Base-by-base conservation (phyloP, 2,888 invertebrate genomes). In the Gryllus longicercus region DNA sequence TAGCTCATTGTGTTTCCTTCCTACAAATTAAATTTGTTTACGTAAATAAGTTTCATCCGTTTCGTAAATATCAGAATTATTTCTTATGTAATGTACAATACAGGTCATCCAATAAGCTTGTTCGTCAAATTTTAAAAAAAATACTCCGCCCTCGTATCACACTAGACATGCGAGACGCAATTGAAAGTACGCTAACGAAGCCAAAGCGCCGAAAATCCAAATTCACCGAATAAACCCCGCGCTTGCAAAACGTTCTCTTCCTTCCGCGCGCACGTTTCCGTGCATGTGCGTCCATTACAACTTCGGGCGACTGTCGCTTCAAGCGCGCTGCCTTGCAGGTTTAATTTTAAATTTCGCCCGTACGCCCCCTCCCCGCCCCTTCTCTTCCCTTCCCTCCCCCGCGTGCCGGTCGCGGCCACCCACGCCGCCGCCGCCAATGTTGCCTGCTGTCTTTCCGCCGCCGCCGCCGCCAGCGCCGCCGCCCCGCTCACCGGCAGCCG, bases 221-320 rank as follows among this genome's bases (percentile, higher is more conserved):
- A 63, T 63, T 18, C 14, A 63, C 63, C 8, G 63, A 63, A 63
- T n/a, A 63, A 63, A 63, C 63, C 0, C 63, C 0, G n/a, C 63
- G 63, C 63, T 63, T n/a, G n/a, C 63, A 63, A n/a, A n/a, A 63
- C 63, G 63, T 14, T 63, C 63, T 63, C 63, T 63, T 11, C 14
- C 63, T n/a, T n/a, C 63, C 11, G 16, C 63, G 16, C 63, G 16
- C 63, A 1, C 16, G 38, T n/a, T 63, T 14, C 63, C 63, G 11
- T 63, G 63, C 63, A 63, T n/a, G 63, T 63, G n/a, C 63, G n/a
- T 63, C 14, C n/a, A 63, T 63, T 63, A 63, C 63, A 63, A 63
- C 16, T 63, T 63, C 12, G 63, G 63, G 63, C n/a, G n/a, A 63
- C 16, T 63, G n/a, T 18, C 63, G 14, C 16, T 63, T 14, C n/a